A percentile compares a stretch with the other conserved stretches of the same genome.
Evolutionary conservation across 2,888 invertebrate genomes (phyloP).

Genomic region (Lepidonotus clava): DNA sequence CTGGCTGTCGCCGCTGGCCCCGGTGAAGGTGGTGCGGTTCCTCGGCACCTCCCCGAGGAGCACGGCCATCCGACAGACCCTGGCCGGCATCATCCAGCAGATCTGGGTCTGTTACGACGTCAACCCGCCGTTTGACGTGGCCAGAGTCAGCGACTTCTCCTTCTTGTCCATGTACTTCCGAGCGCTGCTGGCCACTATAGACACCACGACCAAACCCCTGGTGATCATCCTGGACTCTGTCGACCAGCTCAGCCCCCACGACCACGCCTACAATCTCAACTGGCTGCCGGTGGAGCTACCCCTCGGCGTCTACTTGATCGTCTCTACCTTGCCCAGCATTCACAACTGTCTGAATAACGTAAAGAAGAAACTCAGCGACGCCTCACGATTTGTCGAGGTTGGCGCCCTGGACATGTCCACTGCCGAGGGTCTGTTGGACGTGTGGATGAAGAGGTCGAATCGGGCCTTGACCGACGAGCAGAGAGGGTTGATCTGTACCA

Average conservation of each 20-base stretch:
- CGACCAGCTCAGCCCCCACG: constrained; percentile 69
- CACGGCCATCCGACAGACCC: constrained; percentile 65
- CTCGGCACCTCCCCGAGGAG: constrained; percentile 71
- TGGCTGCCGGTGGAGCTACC: constrained; percentile 73
- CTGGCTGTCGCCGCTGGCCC: constrained; percentile 66
- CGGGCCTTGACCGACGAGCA: constrained; percentile 69
- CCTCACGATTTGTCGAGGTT: constrained; percentile 67
- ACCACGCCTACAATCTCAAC: constrained; percentile 69
- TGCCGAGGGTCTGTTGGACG: constrained; percentile 66
- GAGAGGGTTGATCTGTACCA: constrained; percentile 66
- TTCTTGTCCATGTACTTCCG: constrained; percentile 69
- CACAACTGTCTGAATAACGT: constrained; percentile 66
- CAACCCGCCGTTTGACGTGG: constrained; percentile 62
- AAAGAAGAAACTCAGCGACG: constrained; percentile 59
- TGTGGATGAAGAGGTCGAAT: constrained; percentile 59
- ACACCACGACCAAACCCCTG: constrained; percentile 66
- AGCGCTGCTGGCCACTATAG: constrained; percentile 69
- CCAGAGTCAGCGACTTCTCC: constrained; percentile 68
- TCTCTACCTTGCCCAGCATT: constrained; percentile 68
- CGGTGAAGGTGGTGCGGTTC: constrained; percentile 69
- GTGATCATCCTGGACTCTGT: constrained; percentile 73
- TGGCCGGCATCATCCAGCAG: constrained; percentile 69
- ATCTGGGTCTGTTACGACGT: constrained; percentile 68
- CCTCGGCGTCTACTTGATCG: constrained; percentile 67
- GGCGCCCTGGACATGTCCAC: constrained; percentile 61